Evolutionary conservation across 2,113 vertebrate genomes (phyloP), one percentile per base, ranked within the genome.

Genomic region (Nerophis ophidion): DNA sequence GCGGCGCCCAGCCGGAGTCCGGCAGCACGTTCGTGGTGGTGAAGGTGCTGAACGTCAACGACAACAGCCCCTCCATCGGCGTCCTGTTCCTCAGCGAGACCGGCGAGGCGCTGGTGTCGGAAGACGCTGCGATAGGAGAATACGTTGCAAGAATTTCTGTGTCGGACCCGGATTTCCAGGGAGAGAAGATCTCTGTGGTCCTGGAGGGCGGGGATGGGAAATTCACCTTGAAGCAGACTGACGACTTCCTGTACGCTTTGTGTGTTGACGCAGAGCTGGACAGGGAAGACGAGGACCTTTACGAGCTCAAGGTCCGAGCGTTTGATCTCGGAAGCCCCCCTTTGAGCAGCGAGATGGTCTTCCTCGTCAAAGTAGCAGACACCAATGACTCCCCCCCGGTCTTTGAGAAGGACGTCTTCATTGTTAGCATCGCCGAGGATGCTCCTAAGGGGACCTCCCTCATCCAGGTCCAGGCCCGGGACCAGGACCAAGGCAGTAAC

Each of bases 61-160:
- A 98, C 80, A 97, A 96, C 83, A 85, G 71, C 13, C 95, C 95
- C 0, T 19, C 78, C 61, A 91, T 98, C 57, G 90, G 71, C 26
- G 61, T 96, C 19, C 82, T 95, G 60, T 94, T 91, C 60, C 91
- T 98, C 48, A 93, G 92, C 1, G 94, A 95, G 53, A 83, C 80
- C 1, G 93, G 93, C 10, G 88, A 77, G 0, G 79, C 91, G 0
- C 57, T 79, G 38, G 90, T 96, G 16, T 94, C 92, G 0, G 96
- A 97, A 70, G 91, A 90, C 0, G 92, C 93, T 0, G 68, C 55
- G 0, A 50, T 81, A 0, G 94, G 94, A 0, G 90, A 93, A 68
- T 95, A 92, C 1, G 89, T 98, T 14, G 94, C 95, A 60, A 84
- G 93, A 34, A 87, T 96, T 19, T 93, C 93, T 0, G 92, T 94